Evolutionary conservation across 2,888 invertebrate species (phyloP).

Genomic region (Iphiclides podalirius): DNA sequence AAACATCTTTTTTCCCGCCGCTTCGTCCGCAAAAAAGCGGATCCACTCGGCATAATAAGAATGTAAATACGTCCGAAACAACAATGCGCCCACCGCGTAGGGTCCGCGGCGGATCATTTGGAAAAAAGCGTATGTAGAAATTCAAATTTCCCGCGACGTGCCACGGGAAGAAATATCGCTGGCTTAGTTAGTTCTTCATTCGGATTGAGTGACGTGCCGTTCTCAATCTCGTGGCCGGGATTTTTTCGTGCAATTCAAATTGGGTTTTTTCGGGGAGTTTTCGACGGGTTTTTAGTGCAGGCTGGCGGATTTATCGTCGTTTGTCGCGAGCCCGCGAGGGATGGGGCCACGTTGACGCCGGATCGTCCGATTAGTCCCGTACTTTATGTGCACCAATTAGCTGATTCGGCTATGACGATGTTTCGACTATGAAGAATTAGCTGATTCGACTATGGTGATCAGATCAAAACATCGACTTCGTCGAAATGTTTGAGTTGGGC

Average conservation of each 20-base stretch:
- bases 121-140: conserved; percentile 48
- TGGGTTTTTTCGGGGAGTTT: conserved; percentile 55
- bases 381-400: conserved; percentile 10
- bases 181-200: conserved; percentile 66
- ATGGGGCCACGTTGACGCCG: conserved; percentile 43
- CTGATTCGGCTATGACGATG: neutral
- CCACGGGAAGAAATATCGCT: conserved; percentile 61
- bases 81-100: conserved; percentile 67
- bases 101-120: conserved; percentile 23
- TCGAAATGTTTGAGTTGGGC: no score
- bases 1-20: conserved; percentile 59
- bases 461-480: no score
- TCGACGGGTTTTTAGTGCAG: conserved; percentile 62
- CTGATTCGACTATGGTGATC: neutral
- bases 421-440: neutral
- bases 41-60: conserved; percentile 40
- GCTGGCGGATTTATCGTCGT: conserved; percentile 58
- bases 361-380: neutral
- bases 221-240: conserved; percentile 33
- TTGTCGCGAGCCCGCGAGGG: conserved; percentile 47
- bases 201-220: conserved; percentile 57
- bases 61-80: conserved; percentile 67
- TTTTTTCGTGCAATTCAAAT: conserved; percentile 50
- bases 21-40: conserved; percentile 60
- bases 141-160: conserved; percentile 56